Evolutionary conservation across 2,113 vertebrate genomes (phyloP), one percentile per base, ranked within the genome.

Genomic region (Macrotus californicus): DNA sequence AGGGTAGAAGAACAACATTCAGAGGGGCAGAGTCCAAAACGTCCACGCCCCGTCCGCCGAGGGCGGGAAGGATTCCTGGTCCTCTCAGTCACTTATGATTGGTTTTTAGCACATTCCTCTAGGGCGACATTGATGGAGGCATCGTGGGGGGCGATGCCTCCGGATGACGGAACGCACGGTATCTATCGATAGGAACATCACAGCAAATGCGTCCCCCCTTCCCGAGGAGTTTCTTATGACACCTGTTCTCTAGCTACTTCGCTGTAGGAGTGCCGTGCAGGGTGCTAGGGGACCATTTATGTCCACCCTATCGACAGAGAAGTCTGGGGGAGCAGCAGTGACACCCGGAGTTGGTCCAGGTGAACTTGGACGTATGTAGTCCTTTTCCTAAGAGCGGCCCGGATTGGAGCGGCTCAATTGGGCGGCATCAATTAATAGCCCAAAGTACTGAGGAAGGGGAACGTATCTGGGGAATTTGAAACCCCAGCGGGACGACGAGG

Each of bases 231-330:
- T 31, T 31, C 61, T 6, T 14, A 5, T 64, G 29, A 12, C 61
- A 14, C 61, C 61, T 4, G 61, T 31, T 31, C 29, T 4, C 61
- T 31, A 14, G 29, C 29, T 11, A 0, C 61, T 31, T 31, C 61
- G 2, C 1, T 0, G 61, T 10, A 5, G 61, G 29, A 26, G 0
- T 29, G 29, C 59, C 61, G 29, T 13, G 61, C 24, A 13, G 61
- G 1, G 61, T 0, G 29, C 56, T 9, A 9, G 56, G 22, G 22
- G 56, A 6, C 56, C 56, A 9, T 24, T 24, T 3, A 1, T 0
- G 56, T 24, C 56, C 56, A 24, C 56, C 2, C 56, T 10, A 10
- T 24, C 56, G 0, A 24, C 56, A 24, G 56, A 59, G 56, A 61
- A 4, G 56, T 26, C 22, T 3, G 59, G 8, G 56, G 56, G 22